A percentile compares a stretch with the other conserved stretches of the same genome.
Evolutionary conservation across 2,113 vertebrate genomes (phyloP).

Genomic region (Zosterops borbonicus): DNA sequence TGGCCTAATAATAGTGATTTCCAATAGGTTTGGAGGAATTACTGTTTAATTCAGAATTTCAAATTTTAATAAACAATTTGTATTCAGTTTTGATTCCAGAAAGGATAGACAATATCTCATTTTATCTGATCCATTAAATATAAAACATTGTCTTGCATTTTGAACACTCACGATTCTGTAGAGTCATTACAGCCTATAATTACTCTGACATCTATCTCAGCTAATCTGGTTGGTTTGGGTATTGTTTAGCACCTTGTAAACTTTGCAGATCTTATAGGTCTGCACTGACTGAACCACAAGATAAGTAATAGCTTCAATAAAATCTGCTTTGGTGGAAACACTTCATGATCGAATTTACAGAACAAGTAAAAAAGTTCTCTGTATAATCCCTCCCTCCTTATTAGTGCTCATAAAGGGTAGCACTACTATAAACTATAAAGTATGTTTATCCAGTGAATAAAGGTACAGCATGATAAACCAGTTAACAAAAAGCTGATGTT

Average conservation of each 20-base stretch:
- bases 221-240: background rate
- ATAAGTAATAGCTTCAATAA: conserved; percentile 50
- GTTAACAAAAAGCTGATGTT: background rate
- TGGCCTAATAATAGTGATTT: background rate
- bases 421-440: background rate
- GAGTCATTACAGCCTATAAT: background rate
- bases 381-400: conserved; percentile 12
- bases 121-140: background rate
- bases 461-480: background rate
- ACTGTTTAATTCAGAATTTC: background rate
- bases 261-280: conserved; percentile 8
- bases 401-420: conserved; percentile 19
- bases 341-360: conserved; percentile 36
- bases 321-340: conserved; percentile 36
- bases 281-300: background rate
- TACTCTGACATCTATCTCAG: background rate
- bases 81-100: background rate
- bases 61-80: background rate
- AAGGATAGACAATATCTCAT: background rate
- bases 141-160: background rate
- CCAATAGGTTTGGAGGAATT: background rate
- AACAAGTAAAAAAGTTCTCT: conserved; percentile 37
- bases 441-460: background rate
- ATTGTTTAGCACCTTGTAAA: conserved; percentile 58
- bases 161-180: background rate